A percentile compares a stretch with the other conserved stretches of the same genome.
phyloP scores from a whole-genome alignment of 2,797 vertebrate species.

The Parotocinclus haroldoi region DNA sequence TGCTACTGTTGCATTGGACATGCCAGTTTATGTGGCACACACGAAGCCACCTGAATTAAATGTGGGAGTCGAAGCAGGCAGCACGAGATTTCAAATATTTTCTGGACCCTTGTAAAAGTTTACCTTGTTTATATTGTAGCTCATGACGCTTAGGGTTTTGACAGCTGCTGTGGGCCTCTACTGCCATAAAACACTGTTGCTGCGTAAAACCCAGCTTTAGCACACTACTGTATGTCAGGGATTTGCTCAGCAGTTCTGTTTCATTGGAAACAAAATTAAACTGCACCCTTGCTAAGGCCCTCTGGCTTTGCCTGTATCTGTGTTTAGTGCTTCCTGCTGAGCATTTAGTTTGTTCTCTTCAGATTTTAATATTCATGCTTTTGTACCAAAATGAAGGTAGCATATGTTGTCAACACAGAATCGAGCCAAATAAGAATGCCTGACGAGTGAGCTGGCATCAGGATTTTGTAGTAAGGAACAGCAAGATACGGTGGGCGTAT shows the following conservation, averaged over 20 bases:
- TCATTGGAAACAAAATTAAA: constrained; percentile 27
- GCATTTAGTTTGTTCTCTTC: not conserved
- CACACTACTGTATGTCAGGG: constrained; percentile 13
- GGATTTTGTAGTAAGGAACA: constrained; percentile 18
- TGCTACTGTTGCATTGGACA: constrained; percentile 26
- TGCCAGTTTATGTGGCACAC: constrained; percentile 35
- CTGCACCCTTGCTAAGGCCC: not conserved
- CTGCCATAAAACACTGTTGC: constrained; percentile 36
- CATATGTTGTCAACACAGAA: not conserved
- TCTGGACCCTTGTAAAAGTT: constrained; percentile 32
- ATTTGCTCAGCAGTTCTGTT: constrained; percentile 13
- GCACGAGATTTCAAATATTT: constrained; percentile 20
- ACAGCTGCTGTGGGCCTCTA: constrained; percentile 20
- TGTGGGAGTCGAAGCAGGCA: constrained; percentile 8
- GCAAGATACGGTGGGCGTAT: constrained; percentile 25
- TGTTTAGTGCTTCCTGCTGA: constrained; percentile 16
- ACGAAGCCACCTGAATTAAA: constrained; percentile 15
- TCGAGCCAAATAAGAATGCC: constrained; percentile 3
- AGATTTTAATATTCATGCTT: not conserved
- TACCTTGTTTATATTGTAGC: constrained; percentile 25
- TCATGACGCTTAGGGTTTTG: constrained; percentile 22
- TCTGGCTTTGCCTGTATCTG: constrained; percentile 2
- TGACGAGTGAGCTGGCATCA: not conserved
- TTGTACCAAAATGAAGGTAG: not conserved
- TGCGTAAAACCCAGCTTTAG: constrained; percentile 27